Percentiles rank a stretch among this genome's conserved stretches.
Evolutionary conservation across 2,113 vertebrate genomes (phyloP).

Genomic region (Mirza zaza): DNA sequence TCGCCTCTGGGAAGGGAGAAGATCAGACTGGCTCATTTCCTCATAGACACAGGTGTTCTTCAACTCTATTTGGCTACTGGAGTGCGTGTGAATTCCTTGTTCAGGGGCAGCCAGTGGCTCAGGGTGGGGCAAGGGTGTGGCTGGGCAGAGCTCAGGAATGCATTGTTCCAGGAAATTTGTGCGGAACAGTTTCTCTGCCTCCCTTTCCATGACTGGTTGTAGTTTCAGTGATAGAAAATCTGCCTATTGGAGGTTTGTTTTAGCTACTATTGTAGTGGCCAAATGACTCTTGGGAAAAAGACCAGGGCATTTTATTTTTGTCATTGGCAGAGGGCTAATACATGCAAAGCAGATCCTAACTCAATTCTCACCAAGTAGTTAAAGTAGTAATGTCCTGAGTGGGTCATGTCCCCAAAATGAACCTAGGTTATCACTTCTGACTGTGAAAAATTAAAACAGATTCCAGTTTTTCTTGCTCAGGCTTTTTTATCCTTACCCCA

Average conservation of each 20-base stretch:
- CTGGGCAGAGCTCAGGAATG: slow-evolving; percentile 47
- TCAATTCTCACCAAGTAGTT: background rate
- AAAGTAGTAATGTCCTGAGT: background rate
- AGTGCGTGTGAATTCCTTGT: slow-evolving; percentile 49
- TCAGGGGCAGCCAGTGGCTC: slow-evolving; percentile 18
- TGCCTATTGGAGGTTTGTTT: slow-evolving; percentile 16
- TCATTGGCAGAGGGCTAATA: background rate
- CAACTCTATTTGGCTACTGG: slow-evolving; percentile 16
- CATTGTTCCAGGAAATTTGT: slow-evolving; percentile 60
- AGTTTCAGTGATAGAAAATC: slow-evolving; percentile 48
- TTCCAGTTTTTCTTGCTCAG: slow-evolving; percentile 1
- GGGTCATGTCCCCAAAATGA: background rate
- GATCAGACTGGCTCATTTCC: slow-evolving; percentile 26
- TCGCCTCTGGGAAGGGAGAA: slow-evolving; percentile 18
- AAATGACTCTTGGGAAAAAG: background rate
- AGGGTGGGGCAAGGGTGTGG: slow-evolving; percentile 34
- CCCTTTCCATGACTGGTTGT: background rate
- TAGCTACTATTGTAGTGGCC: background rate
- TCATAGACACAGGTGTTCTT: slow-evolving; percentile 22
- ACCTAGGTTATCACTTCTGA: background rate
- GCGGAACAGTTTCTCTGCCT: slow-evolving; percentile 15
- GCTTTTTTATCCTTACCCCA: background rate
- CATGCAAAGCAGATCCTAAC: background rate
- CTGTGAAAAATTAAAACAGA: slow-evolving; percentile 11
- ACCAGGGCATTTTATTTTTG: background rate